A percentile compares a stretch with the other conserved stretches of the same genome.
These are phyloP conservation scores for Podabrus alpinus DNA, from an alignment of 2,888 invertebrate genomes.

Conservation along the genomic window DNA sequence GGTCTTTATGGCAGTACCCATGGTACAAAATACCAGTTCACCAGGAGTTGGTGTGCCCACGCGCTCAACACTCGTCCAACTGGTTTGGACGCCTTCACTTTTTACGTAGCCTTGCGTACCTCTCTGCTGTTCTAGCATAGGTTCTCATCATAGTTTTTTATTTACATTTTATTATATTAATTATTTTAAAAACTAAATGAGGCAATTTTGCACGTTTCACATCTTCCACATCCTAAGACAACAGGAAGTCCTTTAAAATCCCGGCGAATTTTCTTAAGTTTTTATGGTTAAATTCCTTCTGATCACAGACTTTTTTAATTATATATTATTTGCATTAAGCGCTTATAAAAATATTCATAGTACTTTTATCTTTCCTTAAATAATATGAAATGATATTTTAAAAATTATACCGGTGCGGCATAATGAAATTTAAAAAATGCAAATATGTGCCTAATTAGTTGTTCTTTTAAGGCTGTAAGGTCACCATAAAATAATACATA, in stretches of 20 bases:
- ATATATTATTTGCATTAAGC: background rate
- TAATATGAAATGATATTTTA: background rate
- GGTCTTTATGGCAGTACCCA: conserved; percentile 22
- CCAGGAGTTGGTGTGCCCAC: conserved; percentile 54
- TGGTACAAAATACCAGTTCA: conserved; percentile 36
- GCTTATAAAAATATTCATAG: background rate
- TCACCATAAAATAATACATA: conserved; percentile 10
- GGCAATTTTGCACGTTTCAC: conserved; percentile 22
- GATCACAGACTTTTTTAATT: background rate
- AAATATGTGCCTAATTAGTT: background rate
- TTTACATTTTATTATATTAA: conserved; percentile 24
- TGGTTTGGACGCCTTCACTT: conserved; percentile 58
- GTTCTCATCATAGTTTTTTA: conserved; percentile 36
- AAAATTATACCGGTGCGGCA: background rate
- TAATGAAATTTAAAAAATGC: background rate
- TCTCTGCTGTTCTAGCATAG: conserved; percentile 32
- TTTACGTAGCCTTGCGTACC: conserved; percentile 44
- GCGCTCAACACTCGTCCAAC: conserved; percentile 57
- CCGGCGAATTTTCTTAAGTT: background rate
- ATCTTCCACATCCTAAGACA: conserved; percentile 6
- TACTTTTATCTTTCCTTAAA: background rate
- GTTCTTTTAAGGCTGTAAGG: conserved; percentile 14
- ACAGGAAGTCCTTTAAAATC: conserved; percentile 9
- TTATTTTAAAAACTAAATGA: conserved; percentile 25
- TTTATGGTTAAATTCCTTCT: background rate